Conservation (phyloP, 2,113 vertebrate species). For the Psophia crepitans region DNA sequence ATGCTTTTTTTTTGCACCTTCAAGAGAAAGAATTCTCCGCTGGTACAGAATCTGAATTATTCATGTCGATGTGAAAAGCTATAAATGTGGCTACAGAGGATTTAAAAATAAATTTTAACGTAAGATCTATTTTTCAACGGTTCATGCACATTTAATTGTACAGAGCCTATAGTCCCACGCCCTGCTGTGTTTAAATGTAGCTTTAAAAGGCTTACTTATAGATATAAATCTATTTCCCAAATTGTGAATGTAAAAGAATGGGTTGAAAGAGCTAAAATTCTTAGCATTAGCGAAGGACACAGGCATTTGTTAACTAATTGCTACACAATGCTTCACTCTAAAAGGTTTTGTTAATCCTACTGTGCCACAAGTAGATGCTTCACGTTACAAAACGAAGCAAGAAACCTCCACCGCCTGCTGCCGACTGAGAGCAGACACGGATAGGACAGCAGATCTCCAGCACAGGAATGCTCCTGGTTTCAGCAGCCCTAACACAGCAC, state of each 20-base stretch:
- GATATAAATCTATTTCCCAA: background rate
- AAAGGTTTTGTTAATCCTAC: background rate
- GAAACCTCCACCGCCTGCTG: background rate
- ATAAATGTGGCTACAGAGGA: background rate
- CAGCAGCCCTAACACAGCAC: background rate
- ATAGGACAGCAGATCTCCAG: background rate
- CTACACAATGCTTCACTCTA: background rate
- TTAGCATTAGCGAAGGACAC: background rate
- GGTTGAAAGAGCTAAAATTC: background rate
- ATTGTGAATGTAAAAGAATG: background rate
- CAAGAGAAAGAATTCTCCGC: background rate
- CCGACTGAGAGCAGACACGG: rapidly evolving
- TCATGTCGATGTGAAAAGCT: background rate
- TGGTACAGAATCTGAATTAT: background rate
- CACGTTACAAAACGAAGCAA: background rate
- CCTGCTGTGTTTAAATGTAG: background rate
- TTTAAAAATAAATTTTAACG: background rate
- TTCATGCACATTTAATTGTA: background rate
- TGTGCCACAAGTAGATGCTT: background rate
- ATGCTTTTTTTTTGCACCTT: background rate
- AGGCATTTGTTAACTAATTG: background rate
- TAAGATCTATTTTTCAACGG: background rate
- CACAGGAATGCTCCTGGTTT: background rate
- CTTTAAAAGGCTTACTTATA: background rate
- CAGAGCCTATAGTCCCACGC: background rate